Evolutionary conservation across 2,888 invertebrate species (phyloP).

Genomic region (Zaprionus lineosus): DNA sequence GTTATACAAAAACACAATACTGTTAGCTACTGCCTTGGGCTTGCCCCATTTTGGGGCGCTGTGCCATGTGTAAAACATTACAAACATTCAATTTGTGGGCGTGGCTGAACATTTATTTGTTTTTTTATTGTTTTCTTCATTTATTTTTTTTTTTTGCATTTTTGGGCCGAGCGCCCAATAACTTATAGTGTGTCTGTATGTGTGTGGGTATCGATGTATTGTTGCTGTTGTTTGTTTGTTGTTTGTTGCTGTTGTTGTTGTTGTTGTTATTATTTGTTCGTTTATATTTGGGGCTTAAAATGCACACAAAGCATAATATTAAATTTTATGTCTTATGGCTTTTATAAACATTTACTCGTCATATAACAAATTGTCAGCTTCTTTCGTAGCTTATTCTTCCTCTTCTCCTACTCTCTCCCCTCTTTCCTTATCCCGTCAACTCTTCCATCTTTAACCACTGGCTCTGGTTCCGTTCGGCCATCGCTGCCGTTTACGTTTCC

Average conservation of each 20-base stretch:
- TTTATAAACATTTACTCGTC: slow-evolving; percentile 65
- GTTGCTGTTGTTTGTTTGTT: slow-evolving; percentile 17
- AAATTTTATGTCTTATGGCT: slow-evolving; percentile 40
- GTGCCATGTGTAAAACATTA: slow-evolving; percentile 68
- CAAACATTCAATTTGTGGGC: slow-evolving; percentile 63
- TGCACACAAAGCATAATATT: slow-evolving; percentile 75
- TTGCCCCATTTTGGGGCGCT: slow-evolving; percentile 48
- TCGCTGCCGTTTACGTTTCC: background rate
- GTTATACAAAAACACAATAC: slow-evolving; percentile 69
- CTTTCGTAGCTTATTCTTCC: slow-evolving; percentile 1
- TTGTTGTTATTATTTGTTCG: slow-evolving; percentile 19
- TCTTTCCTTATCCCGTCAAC: too few relatives aligned
- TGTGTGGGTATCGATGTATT: slow-evolving; percentile 7
- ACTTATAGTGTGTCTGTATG: slow-evolving; percentile 25
- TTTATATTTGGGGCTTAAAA: slow-evolving; percentile 47
- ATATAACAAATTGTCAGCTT: slow-evolving; percentile 59
- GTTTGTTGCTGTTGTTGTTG: slow-evolving; percentile 22
- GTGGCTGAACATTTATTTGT: too few relatives aligned
- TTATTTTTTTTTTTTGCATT: too few relatives aligned
- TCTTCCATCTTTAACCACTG: too few relatives aligned
- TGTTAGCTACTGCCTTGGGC: slow-evolving; percentile 68
- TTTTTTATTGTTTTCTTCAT: too few relatives aligned
- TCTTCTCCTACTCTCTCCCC: background rate
- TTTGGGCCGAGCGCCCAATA: slow-evolving; percentile 4
- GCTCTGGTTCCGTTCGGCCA: background rate